Conservation (phyloP, 2,888 invertebrate species). For the Seira ritae region DNA sequence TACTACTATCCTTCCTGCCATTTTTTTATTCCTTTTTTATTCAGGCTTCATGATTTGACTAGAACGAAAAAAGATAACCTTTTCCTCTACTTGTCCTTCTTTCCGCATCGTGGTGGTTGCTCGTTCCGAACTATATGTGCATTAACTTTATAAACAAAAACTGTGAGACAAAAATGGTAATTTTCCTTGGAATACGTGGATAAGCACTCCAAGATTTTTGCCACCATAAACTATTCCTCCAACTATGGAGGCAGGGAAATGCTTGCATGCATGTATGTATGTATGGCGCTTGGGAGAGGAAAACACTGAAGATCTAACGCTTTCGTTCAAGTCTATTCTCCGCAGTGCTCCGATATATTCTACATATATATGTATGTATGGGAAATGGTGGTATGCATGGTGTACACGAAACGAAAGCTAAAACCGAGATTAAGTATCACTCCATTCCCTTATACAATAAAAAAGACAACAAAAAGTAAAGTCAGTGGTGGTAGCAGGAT, state of each 20-base stretch:
- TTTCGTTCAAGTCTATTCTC: not conserved
- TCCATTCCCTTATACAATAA: conserved; percentile 19
- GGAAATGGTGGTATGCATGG: no score
- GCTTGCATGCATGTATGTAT: not conserved
- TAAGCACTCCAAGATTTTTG: conserved; percentile 23
- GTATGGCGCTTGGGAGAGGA: not conserved
- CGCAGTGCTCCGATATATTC: not conserved
- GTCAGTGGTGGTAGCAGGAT: conserved; percentile 36
- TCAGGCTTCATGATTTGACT: not conserved
- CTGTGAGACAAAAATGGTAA: conserved; percentile 39
- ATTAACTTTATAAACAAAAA: conserved; percentile 4
- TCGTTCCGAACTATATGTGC: not conserved
- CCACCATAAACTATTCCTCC: not conserved
- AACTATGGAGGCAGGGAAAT: not conserved
- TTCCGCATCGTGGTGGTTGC: not conserved
- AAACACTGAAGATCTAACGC: no score
- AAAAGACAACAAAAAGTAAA: conserved; percentile 24
- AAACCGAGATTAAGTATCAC: conserved; percentile 58
- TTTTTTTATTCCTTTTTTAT: conserved; percentile 2
- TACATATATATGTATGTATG: no score
- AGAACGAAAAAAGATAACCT: conserved; percentile 6
- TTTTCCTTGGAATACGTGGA: conserved; percentile 47
- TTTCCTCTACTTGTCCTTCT: conserved; percentile 11
- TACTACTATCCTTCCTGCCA: conserved; percentile 5
- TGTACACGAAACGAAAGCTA: conserved; percentile 42